Evolutionary conservation across 2,888 invertebrate genomes (phyloP), one percentile per base, ranked within the genome.

Genomic region (Eilema sororculum): DNA sequence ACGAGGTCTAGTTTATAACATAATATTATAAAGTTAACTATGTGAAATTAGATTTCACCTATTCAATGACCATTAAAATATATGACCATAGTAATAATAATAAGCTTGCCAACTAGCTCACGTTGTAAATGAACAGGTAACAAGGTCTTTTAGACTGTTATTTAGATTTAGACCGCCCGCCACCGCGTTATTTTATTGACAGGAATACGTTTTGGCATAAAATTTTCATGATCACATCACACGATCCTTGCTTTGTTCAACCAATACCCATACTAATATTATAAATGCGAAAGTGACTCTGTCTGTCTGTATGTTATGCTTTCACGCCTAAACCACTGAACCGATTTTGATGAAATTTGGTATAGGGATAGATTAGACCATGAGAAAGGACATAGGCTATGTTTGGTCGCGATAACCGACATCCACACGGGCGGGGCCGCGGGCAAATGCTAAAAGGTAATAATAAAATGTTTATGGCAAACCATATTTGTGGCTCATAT

Each of bases 1-100:
- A 62, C 20, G 37, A 41, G 9, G 20, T 4, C 20, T 41, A 4
- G 20, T 62, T 62, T 62, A 62, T 2, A 41, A 4, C 62, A 25
- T 22, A n/a, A n/a, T n/a, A n/a, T n/a, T n/a, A 24, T 52, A n/a
- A 52, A 62, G 37, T 62, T 62, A 62, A 62, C 41, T 41, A 65
- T 22, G 22, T 65, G 28, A 65, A 52, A 52, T 65, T 52, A 52
- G 52, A 65, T 52, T 65, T 65, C 52, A 22, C 52, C 41, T 30
- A 22, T 28, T 65, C 52, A 22, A 30, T 30, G 30, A 56, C n/a
- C n/a, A 56, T 30, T 65, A 52, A 56, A 65, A 65, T 28, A 56
- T 22, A 65, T 62, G 4, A 10, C 30, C 28, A n/a, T 12, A n/a
- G n/a, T 56, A 30, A n/a, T 10, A n/a, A 12, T 22, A n/a, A 65